Base-by-base conservation (phyloP, 1,140 invertebrate species). In the Panagrolaimus sp. region DNA sequence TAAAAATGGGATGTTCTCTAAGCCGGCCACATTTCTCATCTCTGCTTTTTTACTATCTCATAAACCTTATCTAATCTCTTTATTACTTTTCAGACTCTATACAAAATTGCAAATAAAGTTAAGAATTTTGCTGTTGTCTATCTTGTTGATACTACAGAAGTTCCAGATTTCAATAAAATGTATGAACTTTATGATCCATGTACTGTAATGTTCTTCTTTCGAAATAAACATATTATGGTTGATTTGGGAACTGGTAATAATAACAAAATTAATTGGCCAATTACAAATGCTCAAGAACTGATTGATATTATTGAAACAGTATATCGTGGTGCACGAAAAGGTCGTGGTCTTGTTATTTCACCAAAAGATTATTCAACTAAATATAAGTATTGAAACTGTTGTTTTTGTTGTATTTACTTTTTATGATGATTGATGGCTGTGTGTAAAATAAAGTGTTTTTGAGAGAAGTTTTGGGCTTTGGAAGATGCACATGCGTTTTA, bases 281-380 rank as follows among this genome's bases (percentile, higher is more conserved):
- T 99, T 57, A 94, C 97, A 79, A 94, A 99, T 83, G 95, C 95
- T 80, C 95, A 98, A 72, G 96, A 99, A 87, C 96, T 98, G 91
- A 95, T 98, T 73, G 96, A 99, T 84, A 99, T 99, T 79, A 88
- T 98, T 31, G 96, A 98, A 85, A 98, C 95, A 0, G 91, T 98
- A 0, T 99, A 96, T 83, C 86, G 96, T 71, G 96, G 96, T n/a
- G 95, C 96, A 0, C 88, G 96, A 63, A 99, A 99, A 88, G 96
- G 96, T 16, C 86, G 96, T 65, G 96, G 96, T 94, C 87, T 99
- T 13, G 96, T 99, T 0, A 92, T 98, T 0, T 98, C 96, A 44
- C 96, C 96, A 0, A 98, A 98, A 87, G 96, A 99, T 85, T 99
- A 99, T 86, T 98, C 96, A 5, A 99, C 96, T 5, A 99, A 99